Percentiles rank a stretch among this genome's conserved stretches.
Conservation (phyloP, 2,113 vertebrate genomes). For the Platichthys flesus region DNA sequence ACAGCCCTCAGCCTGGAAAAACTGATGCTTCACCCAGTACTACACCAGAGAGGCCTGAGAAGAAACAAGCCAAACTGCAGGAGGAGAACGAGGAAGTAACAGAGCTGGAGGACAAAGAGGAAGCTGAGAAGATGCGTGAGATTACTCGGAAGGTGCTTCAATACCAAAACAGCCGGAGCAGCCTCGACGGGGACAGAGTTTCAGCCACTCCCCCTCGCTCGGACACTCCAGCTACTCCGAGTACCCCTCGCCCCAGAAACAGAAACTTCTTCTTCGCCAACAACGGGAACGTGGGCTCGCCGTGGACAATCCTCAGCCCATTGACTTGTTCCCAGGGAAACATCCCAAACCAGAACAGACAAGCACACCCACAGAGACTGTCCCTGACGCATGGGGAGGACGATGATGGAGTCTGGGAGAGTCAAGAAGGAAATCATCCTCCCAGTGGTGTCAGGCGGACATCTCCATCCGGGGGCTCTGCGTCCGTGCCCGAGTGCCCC, state of each 20-base stretch:
- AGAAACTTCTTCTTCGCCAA: conserved; percentile 67
- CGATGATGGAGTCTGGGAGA: conserved; percentile 61
- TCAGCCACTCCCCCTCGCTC: conserved; percentile 11
- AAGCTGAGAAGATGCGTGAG: conserved; percentile 45
- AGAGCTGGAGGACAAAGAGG: conserved; percentile 20
- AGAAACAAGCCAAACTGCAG: conserved; percentile 38
- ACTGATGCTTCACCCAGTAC: background rate
- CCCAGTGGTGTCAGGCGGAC: background rate
- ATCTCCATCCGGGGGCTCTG: background rate
- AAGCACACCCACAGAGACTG: conserved; percentile 12
- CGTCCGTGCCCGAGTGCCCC: conserved; percentile 53
- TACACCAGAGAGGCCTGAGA: conserved; percentile 20
- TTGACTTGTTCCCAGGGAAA: conserved; percentile 33
- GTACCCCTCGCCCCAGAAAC: conserved; percentile 48
- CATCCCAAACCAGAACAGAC: background rate
- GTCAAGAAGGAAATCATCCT: background rate
- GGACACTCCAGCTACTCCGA: conserved; percentile 42
- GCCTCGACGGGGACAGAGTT: conserved; percentile 21
- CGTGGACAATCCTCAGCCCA: conserved; percentile 83
- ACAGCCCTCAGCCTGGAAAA: conserved; percentile 8
- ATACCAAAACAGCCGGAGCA: conserved; percentile 41
- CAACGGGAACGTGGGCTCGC: conserved; percentile 63
- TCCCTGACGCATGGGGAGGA: conserved; percentile 23
- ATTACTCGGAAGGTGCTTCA: conserved; percentile 50
- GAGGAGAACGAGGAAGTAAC: background rate